These are phyloP conservation scores for Garra rufa DNA, from an alignment of 2,113 vertebrate genomes.

Conservation along the genomic window DNA sequence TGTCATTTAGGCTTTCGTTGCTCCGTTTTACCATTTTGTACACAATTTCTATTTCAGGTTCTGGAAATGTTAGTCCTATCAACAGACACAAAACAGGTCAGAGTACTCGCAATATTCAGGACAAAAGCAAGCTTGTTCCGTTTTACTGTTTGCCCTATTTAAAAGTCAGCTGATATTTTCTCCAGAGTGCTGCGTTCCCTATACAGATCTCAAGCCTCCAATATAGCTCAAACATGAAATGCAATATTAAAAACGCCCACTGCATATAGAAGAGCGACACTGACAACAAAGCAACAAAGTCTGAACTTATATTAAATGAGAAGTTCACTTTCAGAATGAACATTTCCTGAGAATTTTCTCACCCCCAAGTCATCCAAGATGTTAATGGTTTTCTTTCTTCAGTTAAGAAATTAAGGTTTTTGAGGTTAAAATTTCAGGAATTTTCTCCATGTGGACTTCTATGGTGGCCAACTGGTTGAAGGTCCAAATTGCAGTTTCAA, in stretches of 20 bases:
- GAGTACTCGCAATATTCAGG: constrained; percentile 60
- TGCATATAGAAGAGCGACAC: neutral
- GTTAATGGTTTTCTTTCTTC: too few species aligned
- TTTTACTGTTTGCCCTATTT: constrained; percentile 60
- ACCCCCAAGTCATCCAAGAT: too few species aligned
- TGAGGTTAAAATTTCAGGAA: too few species aligned
- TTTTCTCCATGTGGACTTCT: too few species aligned
- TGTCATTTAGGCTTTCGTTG: neutral
- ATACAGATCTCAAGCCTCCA: constrained; percentile 54
- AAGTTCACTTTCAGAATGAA: too few species aligned
- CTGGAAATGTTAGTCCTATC: constrained; percentile 62
- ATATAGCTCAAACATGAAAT: constrained; percentile 47
- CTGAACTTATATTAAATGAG: neutral
- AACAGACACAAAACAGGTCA: constrained; percentile 68
- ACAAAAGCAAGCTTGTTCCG: constrained; percentile 66
- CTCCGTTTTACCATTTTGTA: neutral
- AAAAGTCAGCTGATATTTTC: constrained; percentile 71
- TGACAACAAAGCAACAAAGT: neutral
- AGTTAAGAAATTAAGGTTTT: too few species aligned
- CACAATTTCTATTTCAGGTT: constrained; percentile 30
- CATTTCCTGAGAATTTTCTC: too few species aligned
- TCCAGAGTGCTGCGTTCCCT: constrained; percentile 45
- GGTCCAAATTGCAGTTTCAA: too few species aligned
- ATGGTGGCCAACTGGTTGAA: too few species aligned
- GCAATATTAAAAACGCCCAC: constrained; percentile 35